Conservation (phyloP, 2,888 invertebrate species). For the Macaria notata region DNA sequence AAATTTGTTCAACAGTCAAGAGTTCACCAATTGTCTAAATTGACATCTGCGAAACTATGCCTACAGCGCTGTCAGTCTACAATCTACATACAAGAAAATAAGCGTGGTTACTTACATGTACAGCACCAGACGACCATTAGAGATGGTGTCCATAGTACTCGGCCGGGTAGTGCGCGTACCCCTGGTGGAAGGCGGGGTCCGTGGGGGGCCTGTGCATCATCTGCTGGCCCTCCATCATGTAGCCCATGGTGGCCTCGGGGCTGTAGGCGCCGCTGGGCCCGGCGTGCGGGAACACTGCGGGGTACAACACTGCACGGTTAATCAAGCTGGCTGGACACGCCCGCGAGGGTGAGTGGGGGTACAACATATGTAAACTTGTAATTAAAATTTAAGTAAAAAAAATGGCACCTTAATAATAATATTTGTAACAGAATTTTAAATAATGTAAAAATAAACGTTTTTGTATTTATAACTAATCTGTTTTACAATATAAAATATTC, state of each 20-base stretch:
- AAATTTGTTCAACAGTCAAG: too few species aligned
- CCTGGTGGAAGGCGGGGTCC: slow-evolving; percentile 96
- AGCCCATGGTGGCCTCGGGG: slow-evolving; percentile 97
- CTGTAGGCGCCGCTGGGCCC: slow-evolving; percentile 98
- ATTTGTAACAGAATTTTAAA: too few species aligned
- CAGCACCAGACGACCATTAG: slow-evolving; percentile 82
- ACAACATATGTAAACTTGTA: background rate
- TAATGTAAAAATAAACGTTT: too few species aligned
- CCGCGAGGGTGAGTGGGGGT: slow-evolving; percentile 21
- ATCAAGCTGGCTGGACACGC: slow-evolving; percentile 60
- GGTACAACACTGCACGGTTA: slow-evolving; percentile 77
- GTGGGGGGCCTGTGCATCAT: slow-evolving; percentile 98
- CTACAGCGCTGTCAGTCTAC: too few species aligned
- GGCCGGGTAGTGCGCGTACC: slow-evolving; percentile 94
- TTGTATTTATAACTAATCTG: too few species aligned
- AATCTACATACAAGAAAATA: too few species aligned
- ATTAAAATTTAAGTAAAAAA: too few species aligned
- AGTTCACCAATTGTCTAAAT: too few species aligned
- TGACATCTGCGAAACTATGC: too few species aligned
- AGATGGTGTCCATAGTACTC: slow-evolving; percentile 97
- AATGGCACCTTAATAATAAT: too few species aligned
- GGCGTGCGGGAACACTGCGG: slow-evolving; percentile 95
- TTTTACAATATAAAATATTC: too few species aligned
- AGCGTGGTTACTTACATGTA: slow-evolving; percentile 66
- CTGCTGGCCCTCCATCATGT: slow-evolving; percentile 99